Conservation (phyloP, 2,113 vertebrate genomes). For the Pogona vitticeps region DNA sequence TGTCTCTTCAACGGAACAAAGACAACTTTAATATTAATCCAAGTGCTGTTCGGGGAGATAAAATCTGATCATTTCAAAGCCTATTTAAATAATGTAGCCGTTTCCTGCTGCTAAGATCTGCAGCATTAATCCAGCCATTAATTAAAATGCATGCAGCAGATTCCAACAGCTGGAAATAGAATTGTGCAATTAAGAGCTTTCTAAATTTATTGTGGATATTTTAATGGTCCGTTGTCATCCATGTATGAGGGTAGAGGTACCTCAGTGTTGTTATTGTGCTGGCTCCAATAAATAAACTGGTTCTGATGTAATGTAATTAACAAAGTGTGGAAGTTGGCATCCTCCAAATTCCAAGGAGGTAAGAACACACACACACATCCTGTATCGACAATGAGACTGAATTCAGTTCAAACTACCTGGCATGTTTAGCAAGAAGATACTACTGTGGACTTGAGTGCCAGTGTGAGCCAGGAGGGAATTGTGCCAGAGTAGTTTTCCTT, state of each 20-base stretch:
- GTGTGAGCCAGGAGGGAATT: background rate
- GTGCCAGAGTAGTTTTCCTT: background rate
- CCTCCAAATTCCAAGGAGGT: slow-evolving; percentile 1
- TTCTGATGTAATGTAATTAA: background rate
- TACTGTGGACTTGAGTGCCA: background rate
- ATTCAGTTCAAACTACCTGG: slow-evolving; percentile 16
- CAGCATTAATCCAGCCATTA: slow-evolving; percentile 58
- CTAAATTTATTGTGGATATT: slow-evolving; percentile 59
- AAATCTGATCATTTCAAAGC: slow-evolving; percentile 52
- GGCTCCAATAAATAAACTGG: slow-evolving; percentile 7
- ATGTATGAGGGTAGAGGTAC: background rate
- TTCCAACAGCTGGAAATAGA: slow-evolving; percentile 68
- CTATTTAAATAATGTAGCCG: slow-evolving; percentile 54
- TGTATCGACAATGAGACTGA: background rate
- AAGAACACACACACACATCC: background rate
- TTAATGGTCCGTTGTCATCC: background rate
- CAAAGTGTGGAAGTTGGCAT: background rate
- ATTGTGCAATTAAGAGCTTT: slow-evolving; percentile 61
- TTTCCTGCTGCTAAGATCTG: slow-evolving; percentile 57
- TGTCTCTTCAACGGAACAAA: slow-evolving; percentile 35
- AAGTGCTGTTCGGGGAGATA: slow-evolving; percentile 30
- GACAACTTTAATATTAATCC: slow-evolving; percentile 35
- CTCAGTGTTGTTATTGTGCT: slow-evolving; percentile 10
- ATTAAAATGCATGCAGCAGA: slow-evolving; percentile 64
- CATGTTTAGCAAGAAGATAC: background rate